phyloP scores from a whole-genome alignment of 2,113 vertebrate genomes.

The Lophotis ruficrista region DNA sequence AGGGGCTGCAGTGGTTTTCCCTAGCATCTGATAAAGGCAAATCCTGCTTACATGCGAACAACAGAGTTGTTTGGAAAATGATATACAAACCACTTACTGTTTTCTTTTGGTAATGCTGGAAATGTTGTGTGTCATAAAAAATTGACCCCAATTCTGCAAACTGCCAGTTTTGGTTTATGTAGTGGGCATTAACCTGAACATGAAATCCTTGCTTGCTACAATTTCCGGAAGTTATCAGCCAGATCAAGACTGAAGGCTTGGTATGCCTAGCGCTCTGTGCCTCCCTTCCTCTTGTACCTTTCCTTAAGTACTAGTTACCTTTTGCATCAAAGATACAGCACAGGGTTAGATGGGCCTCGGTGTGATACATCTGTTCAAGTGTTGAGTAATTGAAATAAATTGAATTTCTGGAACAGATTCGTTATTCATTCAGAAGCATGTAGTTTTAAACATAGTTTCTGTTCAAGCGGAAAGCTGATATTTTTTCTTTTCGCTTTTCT shows the following conservation, averaged over 20 bases:
- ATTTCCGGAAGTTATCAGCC: neutral
- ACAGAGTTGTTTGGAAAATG: neutral
- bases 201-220: neutral
- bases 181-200: neutral
- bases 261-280: neutral
- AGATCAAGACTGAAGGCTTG: neutral
- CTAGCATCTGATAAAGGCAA: neutral
- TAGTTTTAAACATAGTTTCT: neutral
- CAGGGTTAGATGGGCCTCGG: neutral
- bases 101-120: neutral
- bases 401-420: neutral
- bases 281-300: neutral
- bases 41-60: neutral
- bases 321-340: neutral
- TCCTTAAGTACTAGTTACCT: neutral
- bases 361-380: neutral
- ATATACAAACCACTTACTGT: neutral
- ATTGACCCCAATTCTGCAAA: neutral
- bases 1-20: neutral
- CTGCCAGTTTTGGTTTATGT: neutral
- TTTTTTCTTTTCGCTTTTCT: neutral
- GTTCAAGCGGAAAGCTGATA: neutral
- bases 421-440: neutral
- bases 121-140: neutral
- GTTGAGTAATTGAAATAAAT: neutral